Evolutionary conservation across 2,888 invertebrate species (phyloP).

Genomic region (Dryomyza anilis): DNA sequence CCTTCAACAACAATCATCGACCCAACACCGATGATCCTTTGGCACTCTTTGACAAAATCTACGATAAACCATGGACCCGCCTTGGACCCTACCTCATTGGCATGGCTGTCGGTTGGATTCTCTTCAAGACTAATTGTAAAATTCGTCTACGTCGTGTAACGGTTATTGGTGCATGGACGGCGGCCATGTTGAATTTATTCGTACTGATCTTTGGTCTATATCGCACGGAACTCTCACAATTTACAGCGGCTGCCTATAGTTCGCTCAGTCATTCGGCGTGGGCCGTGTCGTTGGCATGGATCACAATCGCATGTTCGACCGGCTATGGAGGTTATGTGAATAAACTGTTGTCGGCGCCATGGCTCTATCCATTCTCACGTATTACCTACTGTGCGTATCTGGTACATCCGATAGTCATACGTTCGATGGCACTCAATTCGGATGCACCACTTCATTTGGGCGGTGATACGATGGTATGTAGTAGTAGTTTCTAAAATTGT

Average conservation of each 20-base stretch:
- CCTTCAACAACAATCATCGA: constrained; percentile 78
- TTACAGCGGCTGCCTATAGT: constrained; percentile 78
- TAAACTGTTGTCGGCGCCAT: constrained; percentile 73
- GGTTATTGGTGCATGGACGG: constrained; percentile 73
- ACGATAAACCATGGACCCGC: constrained; percentile 88
- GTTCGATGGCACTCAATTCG: constrained; percentile 79
- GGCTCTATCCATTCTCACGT: constrained; percentile 82
- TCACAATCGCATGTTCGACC: constrained; percentile 82
- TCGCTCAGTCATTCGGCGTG: constrained; percentile 83
- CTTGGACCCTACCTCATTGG: constrained; percentile 84
- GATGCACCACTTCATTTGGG: constrained; percentile 83
- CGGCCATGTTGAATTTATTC: constrained; percentile 70
- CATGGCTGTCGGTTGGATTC: constrained; percentile 81
- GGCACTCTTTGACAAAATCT: constrained; percentile 85
- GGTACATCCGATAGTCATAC: constrained; percentile 81
- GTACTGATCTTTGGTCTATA: constrained; percentile 81
- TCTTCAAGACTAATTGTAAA: constrained; percentile 81
- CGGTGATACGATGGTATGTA: constrained; percentile 73
- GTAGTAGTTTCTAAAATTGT: too few species aligned
- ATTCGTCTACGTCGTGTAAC: constrained; percentile 73
- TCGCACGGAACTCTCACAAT: constrained; percentile 70
- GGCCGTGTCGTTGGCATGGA: constrained; percentile 82
- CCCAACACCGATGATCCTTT: constrained; percentile 81
- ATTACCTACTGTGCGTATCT: constrained; percentile 88
- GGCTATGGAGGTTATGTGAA: constrained; percentile 83